Conservation (phyloP, 2,113 vertebrate species). For the Laterallus jamaicensis region DNA sequence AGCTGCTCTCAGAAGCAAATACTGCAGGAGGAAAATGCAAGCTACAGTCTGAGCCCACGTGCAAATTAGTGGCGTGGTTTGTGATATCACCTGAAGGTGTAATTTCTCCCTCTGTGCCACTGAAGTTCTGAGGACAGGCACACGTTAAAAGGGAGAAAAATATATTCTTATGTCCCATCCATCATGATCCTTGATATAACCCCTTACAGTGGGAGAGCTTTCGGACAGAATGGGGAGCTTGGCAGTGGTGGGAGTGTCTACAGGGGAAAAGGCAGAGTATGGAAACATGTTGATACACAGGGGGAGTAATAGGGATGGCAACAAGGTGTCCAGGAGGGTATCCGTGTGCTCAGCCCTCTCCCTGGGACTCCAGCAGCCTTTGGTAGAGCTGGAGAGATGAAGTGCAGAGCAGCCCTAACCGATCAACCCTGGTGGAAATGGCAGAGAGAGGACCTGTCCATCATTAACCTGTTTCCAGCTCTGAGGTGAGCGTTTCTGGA, state of each 20-base stretch:
- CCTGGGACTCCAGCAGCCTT: not conserved
- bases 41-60: not conserved
- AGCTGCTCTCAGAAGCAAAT: not conserved
- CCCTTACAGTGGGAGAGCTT: not conserved
- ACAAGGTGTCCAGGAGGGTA: not conserved
- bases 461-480: not conserved
- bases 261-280: not conserved
- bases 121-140: not conserved
- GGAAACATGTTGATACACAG: not conserved
- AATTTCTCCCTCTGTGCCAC: not conserved
- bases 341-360: not conserved
- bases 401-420: not conserved
- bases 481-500: not conserved
- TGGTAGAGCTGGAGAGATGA: not conserved
- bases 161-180: not conserved
- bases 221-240: not conserved
- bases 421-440: not conserved
- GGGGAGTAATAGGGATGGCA: not conserved
- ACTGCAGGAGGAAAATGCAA: not conserved
- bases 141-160: not conserved
- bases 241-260: not conserved
- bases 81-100: not conserved
- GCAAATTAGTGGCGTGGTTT: not conserved
- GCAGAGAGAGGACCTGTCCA: not conserved
- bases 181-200: not conserved